phyloP scores from a whole-genome alignment of 2,113 vertebrate species.

The Meles meles region DNA sequence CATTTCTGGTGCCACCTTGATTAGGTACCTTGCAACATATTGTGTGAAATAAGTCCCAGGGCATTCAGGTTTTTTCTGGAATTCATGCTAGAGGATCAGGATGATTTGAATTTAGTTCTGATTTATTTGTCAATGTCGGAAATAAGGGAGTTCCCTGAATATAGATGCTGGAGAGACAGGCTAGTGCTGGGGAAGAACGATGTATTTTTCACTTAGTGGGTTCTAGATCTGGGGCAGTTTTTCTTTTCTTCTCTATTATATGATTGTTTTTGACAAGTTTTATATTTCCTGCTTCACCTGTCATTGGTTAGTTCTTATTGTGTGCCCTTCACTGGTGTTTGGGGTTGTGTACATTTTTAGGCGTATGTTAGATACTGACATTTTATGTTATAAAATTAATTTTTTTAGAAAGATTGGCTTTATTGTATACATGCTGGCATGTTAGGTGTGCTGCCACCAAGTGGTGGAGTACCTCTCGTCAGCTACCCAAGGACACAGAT shows the following conservation, averaged over 20 bases:
- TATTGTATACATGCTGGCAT: background rate
- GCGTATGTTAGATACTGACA: background rate
- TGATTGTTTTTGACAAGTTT: constrained; percentile 13
- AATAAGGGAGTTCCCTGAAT: background rate
- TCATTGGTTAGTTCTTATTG: background rate
- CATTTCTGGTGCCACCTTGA: constrained; percentile 7
- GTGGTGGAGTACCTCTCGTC: background rate
- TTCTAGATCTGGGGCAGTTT: background rate
- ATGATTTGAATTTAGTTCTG: constrained; percentile 42
- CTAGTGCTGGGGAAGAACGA: background rate
- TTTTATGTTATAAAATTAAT: background rate
- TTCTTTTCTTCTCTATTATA: background rate
- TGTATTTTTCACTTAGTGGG: background rate
- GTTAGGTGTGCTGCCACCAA: constrained; percentile 36
- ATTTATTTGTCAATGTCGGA: constrained; percentile 30
- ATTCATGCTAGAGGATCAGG: constrained; percentile 15
- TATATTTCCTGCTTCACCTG: background rate
- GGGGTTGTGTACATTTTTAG: background rate
- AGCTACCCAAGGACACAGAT: background rate
- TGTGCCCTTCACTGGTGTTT: background rate
- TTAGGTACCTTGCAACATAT: background rate
- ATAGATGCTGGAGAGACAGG: background rate
- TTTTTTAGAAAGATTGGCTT: background rate
- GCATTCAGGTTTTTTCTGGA: constrained; percentile 10
- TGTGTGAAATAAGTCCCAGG: background rate